Percentiles rank a stretch among this genome's conserved stretches.
These are phyloP conservation scores for Galagoides demidoff DNA, from an alignment of 2,797 vertebrate genomes.

Conservation along the genomic window DNA sequence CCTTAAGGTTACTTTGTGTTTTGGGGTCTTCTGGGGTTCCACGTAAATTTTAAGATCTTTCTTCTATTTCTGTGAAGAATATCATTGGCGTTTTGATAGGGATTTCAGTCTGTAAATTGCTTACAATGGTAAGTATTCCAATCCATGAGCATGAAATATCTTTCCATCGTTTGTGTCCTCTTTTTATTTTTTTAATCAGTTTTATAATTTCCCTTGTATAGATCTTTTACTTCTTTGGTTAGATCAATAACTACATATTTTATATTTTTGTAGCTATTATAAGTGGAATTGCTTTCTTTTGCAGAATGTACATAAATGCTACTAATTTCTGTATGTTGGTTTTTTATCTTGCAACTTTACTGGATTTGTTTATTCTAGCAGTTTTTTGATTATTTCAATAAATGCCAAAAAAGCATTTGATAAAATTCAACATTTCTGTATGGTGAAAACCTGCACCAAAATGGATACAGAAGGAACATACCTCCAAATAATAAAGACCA, in stretches of 20 bases:
- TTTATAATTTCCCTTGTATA: not conserved
- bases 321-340: not conserved
- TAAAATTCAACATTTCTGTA: too few relatives aligned
- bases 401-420: too few relatives aligned
- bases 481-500: too few relatives aligned
- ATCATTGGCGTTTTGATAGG: not conserved
- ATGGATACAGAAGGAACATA: too few relatives aligned
- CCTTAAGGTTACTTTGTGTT: not conserved
- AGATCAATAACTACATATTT: not conserved
- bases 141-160: not conserved
- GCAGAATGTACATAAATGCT: not conserved
- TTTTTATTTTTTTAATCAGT: not conserved
- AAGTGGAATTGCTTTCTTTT: not conserved
- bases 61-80: not conserved
- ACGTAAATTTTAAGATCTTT: not conserved
- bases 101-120: not conserved
- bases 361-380: not conserved
- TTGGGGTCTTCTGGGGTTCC: not conserved
- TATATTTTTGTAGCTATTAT: not conserved
- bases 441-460: too few relatives aligned
- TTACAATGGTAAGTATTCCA: not conserved
- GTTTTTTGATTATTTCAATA: not conserved
- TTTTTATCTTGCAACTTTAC: not conserved
- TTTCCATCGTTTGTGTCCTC: not conserved
- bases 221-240: not conserved